Conservation (phyloP, 2,797 vertebrate species). For the Parauchenoglanis punctatus region DNA sequence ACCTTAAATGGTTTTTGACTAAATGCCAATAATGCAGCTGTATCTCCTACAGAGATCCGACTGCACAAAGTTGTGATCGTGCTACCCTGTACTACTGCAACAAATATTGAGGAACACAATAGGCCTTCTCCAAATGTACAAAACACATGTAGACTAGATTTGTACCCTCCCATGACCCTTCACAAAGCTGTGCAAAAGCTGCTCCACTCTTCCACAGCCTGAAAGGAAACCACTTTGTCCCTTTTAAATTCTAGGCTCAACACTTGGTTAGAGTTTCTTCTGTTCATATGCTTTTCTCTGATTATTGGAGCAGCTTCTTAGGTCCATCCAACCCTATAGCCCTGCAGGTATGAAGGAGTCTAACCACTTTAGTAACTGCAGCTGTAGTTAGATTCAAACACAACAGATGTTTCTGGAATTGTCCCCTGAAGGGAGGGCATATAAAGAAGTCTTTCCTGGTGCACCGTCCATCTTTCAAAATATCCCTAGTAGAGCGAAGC, state of each 20-base stretch:
- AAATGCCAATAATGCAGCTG: neutral
- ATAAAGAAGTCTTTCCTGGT: neutral
- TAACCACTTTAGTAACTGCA: neutral
- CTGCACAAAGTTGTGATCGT: neutral
- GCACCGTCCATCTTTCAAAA: neutral
- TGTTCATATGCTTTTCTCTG: neutral
- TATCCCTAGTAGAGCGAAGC: neutral
- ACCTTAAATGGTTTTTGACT: neutral
- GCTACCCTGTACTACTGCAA: neutral
- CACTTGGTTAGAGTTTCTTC: neutral
- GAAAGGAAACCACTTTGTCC: neutral
- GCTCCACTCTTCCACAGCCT: neutral
- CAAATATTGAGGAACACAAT: neutral
- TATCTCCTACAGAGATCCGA: neutral
- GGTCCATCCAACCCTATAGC: neutral
- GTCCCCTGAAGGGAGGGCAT: neutral
- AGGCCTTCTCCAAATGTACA: neutral
- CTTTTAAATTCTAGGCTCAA: neutral
- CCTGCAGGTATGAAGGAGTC: neutral
- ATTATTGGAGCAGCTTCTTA: neutral
- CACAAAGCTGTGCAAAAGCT: neutral
- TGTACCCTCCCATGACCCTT: neutral
- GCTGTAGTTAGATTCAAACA: neutral
- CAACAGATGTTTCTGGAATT: neutral
- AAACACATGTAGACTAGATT: neutral